Evolutionary conservation across 2,113 vertebrate species (phyloP).

Genomic region (Caranx ignobilis): DNA sequence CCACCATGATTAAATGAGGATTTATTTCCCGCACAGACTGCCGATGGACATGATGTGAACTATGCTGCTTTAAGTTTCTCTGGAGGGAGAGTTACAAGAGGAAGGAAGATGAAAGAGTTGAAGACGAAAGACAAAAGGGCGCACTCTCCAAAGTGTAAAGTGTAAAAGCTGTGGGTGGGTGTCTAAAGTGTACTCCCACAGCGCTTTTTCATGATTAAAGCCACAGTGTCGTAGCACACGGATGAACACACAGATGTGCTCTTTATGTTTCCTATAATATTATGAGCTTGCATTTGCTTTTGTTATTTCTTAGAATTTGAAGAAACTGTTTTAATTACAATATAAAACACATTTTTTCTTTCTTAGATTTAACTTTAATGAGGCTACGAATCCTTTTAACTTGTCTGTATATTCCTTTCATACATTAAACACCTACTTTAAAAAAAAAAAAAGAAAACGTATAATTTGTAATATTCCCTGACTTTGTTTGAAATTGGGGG

Average conservation of each 20-base stretch:
- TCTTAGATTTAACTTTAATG: too few relatives aligned
- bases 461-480: too few relatives aligned
- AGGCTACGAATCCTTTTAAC: too few relatives aligned
- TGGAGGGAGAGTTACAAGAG: constrained; percentile 5
- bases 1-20: not conserved
- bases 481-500: too few relatives aligned
- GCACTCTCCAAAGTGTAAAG: not conserved
- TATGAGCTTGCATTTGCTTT: too few relatives aligned
- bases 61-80: constrained; percentile 26
- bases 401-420: too few relatives aligned
- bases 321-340: too few relatives aligned
- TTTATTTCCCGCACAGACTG: not conserved
- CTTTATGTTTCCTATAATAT: not conserved
- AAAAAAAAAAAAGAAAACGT: too few relatives aligned
- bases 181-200: not conserved
- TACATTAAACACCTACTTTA: too few relatives aligned
- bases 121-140: not conserved
- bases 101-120: constrained; percentile 16
- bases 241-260: not conserved
- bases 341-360: too few relatives aligned
- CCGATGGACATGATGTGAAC: constrained; percentile 3
- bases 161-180: not conserved
- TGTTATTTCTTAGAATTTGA: too few relatives aligned
- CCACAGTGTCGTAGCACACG: not conserved
- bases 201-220: not conserved